A percentile compares a stretch with the other conserved stretches of the same genome.
Conservation (phyloP, 2,113 vertebrate species). For the Hypocryptadius cinnamomeus region DNA sequence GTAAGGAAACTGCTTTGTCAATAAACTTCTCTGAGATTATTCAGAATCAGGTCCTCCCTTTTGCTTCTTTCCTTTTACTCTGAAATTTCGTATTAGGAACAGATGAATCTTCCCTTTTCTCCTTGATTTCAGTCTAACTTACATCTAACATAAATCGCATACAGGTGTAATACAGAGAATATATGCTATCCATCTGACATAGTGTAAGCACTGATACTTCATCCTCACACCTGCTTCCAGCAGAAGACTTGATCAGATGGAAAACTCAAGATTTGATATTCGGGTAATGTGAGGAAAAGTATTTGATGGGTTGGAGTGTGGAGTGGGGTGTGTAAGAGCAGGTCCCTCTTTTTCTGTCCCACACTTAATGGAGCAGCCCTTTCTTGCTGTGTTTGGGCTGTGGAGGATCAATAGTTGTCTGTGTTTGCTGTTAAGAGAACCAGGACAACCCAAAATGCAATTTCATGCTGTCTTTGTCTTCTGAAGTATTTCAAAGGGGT, state of each 20-base stretch:
- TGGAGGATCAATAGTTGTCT: neutral
- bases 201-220: neutral
- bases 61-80: neutral
- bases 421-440: neutral
- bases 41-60: neutral
- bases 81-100: neutral
- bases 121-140: neutral
- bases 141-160: too few species aligned
- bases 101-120: neutral
- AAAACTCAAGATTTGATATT: neutral
- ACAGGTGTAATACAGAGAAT: neutral
- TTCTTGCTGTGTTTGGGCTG: neutral
- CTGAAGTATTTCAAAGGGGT: neutral
- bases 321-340: neutral
- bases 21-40: neutral
- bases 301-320: neutral
- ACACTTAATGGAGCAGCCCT: neutral
- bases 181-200: neutral
- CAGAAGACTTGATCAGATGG: neutral
- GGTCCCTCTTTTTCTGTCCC: neutral
- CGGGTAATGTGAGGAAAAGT: neutral
- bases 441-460: neutral
- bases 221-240: neutral
- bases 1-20: neutral
- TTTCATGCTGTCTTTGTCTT: neutral